These are phyloP conservation scores for Nettapus auritus DNA, from an alignment of 2,113 vertebrate species.

Conservation along the genomic window DNA sequence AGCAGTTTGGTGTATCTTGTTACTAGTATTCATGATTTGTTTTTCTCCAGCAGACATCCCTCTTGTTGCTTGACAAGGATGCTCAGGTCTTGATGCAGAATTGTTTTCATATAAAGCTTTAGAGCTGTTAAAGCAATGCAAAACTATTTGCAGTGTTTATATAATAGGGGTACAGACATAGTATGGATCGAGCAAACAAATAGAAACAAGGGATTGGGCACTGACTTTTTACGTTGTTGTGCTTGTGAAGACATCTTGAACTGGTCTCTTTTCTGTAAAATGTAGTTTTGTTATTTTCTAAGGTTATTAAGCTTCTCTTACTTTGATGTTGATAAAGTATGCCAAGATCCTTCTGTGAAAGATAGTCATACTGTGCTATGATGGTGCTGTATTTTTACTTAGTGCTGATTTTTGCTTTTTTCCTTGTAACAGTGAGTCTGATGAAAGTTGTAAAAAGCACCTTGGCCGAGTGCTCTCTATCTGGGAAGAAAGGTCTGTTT, in stretches of 20 bases:
- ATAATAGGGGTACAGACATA: background rate
- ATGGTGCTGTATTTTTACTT: background rate
- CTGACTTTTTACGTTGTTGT: background rate
- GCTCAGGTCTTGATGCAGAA: background rate
- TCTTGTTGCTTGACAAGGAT: background rate
- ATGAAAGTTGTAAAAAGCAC: constrained; percentile 96
- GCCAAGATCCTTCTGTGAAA: background rate
- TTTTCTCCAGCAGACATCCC: background rate
- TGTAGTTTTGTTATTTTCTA: background rate
- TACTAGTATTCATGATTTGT: background rate
- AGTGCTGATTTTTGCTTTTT: background rate
- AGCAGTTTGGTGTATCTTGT: background rate
- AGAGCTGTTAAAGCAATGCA: background rate
- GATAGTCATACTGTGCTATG: background rate
- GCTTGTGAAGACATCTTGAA: background rate
- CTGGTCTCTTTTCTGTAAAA: background rate
- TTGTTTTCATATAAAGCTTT: background rate
- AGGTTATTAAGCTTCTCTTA: background rate
- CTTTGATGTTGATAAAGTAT: background rate
- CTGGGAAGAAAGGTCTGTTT: constrained; percentile 98
- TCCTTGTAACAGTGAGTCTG: constrained; percentile 85
- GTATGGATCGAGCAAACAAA: background rate
- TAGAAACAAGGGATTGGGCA: background rate
- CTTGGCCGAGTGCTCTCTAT: constrained; percentile 94
- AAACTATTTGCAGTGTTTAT: background rate